These are phyloP conservation scores for Maconellicoccus hirsutus DNA, from an alignment of 1,140 invertebrate species.

Conservation along the genomic window DNA sequence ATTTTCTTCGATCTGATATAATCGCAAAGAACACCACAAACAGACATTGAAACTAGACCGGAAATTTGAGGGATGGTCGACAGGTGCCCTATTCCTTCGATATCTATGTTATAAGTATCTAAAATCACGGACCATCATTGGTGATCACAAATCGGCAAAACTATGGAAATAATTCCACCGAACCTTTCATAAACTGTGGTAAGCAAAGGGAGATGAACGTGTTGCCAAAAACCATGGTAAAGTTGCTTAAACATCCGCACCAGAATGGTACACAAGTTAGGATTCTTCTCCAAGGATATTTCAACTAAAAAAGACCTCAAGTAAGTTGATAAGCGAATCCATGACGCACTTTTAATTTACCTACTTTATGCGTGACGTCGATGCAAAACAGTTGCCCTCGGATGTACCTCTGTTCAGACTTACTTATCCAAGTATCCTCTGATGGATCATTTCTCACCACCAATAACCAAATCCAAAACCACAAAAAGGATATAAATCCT, in stretches of 20 bases:
- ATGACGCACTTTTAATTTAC: background rate
- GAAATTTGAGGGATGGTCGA: background rate
- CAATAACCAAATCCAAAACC: background rate
- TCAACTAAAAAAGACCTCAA: background rate
- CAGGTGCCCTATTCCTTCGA: background rate
- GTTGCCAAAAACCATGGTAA: background rate
- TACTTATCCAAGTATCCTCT: background rate
- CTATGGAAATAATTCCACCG: too few relatives aligned
- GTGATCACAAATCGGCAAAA: too few relatives aligned
- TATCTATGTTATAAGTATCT: background rate
- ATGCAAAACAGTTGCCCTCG: background rate
- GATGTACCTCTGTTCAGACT: background rate
- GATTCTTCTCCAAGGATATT: slow-evolving; percentile 61
- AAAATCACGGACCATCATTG: background rate
- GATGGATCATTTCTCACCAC: background rate
- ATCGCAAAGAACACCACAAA: background rate
- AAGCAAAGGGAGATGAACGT: background rate
- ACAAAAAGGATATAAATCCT: background rate
- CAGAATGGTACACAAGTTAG: slow-evolving; percentile 75
- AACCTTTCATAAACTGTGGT: background rate
- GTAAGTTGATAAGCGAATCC: background rate
- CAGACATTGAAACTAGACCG: background rate
- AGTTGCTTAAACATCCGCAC: slow-evolving; percentile 39
- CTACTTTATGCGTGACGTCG: too few relatives aligned
- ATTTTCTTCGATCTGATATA: background rate